Base-by-base conservation (phyloP, 2,797 vertebrate species). In the Acropternis orthonyx region DNA sequence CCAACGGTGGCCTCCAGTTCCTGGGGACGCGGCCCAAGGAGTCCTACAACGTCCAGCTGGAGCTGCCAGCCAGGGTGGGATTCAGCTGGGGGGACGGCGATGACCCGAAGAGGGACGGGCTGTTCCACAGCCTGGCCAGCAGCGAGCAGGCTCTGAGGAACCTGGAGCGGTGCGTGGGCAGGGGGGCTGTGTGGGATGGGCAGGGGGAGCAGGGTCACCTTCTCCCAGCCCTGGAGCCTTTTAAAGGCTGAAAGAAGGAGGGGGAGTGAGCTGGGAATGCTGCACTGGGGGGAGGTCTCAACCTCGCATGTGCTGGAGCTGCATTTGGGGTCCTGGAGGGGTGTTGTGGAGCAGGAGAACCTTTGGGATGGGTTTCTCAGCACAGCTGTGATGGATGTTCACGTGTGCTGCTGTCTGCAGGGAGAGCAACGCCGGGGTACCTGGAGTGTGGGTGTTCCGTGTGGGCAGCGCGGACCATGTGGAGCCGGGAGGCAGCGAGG, bases 381-480 rank as follows among this genome's bases (percentile, higher is more conserved):
- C 11, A 0, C 0, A 5, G 12, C 44, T 14, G 11, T 7, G 34
- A 4, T 2, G 37, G 26, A 49, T 2, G 7, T 18, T 4, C 0
- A 0, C 1, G 15, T 8, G 15, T 36, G 62, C 85, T 56, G 86
- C 92, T 79, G 94, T 55, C 63, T 14, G 1, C 95, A 99, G 99
- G 97, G 97, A 97, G 58, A 98, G 99, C 51, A 99, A 99, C 85
- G 94, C 97, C 2, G 98, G 98, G 2, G 92, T 98, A 34, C 98
- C 98, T 2, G 99, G 99, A 4, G 97, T 99, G 66, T 99, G 99
- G 99, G 98, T 99, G 69, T 99, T 99, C 97, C 99, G 98, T 44
- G 98, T 99, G 16, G 98, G 99, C 79, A 98, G 98, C 75, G 26
- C 79, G 7, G 96, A 98, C 66, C 98, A 98, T 3, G 97, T 99